Evolutionary conservation across 2,888 invertebrate genomes (phyloP).

Genomic region (Chrysodeixis includens): DNA sequence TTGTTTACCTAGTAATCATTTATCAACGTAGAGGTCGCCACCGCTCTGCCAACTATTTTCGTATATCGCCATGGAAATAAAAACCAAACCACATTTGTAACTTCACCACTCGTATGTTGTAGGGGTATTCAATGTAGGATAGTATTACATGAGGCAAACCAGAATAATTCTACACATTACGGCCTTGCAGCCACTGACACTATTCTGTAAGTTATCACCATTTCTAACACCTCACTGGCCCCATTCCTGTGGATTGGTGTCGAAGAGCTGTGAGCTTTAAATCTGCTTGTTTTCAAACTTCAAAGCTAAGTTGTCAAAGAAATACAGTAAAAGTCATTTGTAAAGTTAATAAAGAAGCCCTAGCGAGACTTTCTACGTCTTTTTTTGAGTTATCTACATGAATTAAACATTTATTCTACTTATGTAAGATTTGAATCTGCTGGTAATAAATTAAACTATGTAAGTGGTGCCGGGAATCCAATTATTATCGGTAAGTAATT

Average conservation of each 20-base stretch:
- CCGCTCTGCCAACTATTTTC: conserved; percentile 27
- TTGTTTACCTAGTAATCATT: conserved; percentile 38
- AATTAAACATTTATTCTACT: conserved; percentile 48
- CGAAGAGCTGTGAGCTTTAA: conserved; percentile 8
- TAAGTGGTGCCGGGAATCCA: conserved; percentile 63
- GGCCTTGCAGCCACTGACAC: conserved; percentile 10
- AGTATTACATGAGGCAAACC: conserved; percentile 1
- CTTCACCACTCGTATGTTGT: background rate
- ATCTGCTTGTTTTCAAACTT: conserved; percentile 12
- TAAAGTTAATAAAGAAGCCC: conserved; percentile 23
- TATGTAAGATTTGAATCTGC: conserved; percentile 51
- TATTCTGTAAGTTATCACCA: conserved; percentile 28
- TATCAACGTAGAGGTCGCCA: conserved; percentile 29
- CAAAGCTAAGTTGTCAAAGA: conserved; percentile 15
- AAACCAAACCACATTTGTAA: background rate
- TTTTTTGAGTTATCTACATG: conserved; percentile 38
- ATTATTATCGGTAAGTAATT: conserved; percentile 69
- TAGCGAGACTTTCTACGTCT: conserved; percentile 41
- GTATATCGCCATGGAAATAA: conserved; percentile 17
- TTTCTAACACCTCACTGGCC: conserved; percentile 16
- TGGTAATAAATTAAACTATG: conserved; percentile 58
- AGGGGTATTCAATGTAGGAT: background rate
- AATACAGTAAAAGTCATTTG: conserved; percentile 35
- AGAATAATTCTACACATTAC: conserved; percentile 13
- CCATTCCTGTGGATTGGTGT: conserved; percentile 25